phyloP scores from a whole-genome alignment of 2,888 invertebrate genomes.

The Phragmatobia fuliginosa region DNA sequence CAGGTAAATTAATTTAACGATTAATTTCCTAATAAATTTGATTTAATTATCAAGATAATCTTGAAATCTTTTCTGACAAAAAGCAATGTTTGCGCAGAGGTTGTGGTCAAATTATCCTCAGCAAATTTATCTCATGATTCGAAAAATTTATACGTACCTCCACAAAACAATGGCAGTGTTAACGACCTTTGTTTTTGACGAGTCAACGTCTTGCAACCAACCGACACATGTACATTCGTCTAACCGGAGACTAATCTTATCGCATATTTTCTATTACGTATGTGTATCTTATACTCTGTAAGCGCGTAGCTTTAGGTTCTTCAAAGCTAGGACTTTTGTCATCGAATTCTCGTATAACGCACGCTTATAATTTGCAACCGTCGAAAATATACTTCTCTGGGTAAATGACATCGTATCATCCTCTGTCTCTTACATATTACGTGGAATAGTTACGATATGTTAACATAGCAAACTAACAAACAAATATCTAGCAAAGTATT shows the following conservation, averaged over 20 bases:
- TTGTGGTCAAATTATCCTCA: no score
- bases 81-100: neutral
- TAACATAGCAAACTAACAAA: neutral
- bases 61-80: neutral
- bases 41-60: neutral
- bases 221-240: slow-evolving; percentile 7
- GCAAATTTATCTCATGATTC: slow-evolving; percentile 3
- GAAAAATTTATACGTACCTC: slow-evolving; percentile 52
- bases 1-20: no score
- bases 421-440: neutral
- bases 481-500: neutral
- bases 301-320: no score
- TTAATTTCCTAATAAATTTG: neutral
- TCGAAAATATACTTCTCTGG: neutral
- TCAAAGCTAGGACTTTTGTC: no score
- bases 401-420: neutral
- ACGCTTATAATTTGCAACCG: no score
- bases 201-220: slow-evolving; percentile 19
- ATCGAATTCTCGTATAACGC: no score
- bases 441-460: neutral
- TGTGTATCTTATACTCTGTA: no score
- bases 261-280: slow-evolving; percentile 7
- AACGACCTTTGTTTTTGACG: slow-evolving; percentile 65
- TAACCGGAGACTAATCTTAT: slow-evolving; percentile 29
- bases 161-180: slow-evolving; percentile 68